Evolutionary conservation across 1,140 invertebrate genomes (phyloP), one percentile per base, ranked within the genome.

Genomic region (Chironomus striatipennis): DNA sequence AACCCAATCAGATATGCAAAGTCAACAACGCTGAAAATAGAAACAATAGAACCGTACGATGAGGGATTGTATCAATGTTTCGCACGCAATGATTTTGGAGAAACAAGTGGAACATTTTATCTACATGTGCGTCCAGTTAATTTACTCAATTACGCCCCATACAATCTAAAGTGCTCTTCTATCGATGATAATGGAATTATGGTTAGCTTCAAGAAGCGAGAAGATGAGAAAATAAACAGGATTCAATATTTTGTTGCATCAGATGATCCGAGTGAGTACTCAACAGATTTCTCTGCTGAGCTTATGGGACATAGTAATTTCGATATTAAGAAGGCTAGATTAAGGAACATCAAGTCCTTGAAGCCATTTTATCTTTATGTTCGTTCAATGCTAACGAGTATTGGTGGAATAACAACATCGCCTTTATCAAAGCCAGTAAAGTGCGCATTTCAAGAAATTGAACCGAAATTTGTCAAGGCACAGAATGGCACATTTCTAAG

Each of bases 61-160:
- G 80, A 77, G 67, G 81, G 81, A 73, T 79, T 82, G 15, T 82
- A 82, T 77, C 81, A 82, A 76, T 82, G 81, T 74, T 79, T 82
- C 75, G 81, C 81, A 0, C 73, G 77, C 0, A 82, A 82, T 74
- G 76, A 79, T 8, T 80, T 80, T 43, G 81, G 81, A 18, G 81
- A 82, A 77, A 79, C 79, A 20, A 79, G 78, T 57, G 76, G 78
- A 15, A 77, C 79, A 1, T 80, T 77, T 2, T 80, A 80, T 43
- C 75, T 82, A 74, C 79, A 79, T 6, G 78, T 79, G n/a, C 24
- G 43, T 24, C 18, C 64, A 9, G 42, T 21, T 18, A 72, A 73
- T 47, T 10, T 74, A 18, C 18, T 47, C 7, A 80, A 82, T 76
- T 78, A 78, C 5, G 17, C 65, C 0, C 18, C 82, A 74, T 77